These are phyloP conservation scores for Clepsis dumicolana DNA, from an alignment of 2,888 invertebrate species.

Conservation along the genomic window DNA sequence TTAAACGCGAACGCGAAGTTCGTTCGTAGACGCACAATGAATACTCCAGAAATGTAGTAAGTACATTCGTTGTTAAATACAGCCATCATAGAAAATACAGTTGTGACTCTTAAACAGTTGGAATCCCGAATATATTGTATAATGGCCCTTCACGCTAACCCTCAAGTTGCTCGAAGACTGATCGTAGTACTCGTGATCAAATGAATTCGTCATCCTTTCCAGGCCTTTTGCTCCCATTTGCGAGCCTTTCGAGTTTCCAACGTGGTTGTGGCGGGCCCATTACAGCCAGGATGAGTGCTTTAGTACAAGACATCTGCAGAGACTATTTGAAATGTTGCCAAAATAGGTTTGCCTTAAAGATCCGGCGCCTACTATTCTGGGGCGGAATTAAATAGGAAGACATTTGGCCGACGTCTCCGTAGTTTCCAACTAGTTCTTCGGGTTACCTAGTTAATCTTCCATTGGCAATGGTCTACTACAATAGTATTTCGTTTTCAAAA, in stretches of 20 bases:
- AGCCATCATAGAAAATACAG: too few species aligned
- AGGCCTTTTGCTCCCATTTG: not conserved
- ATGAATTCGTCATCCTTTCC: not conserved
- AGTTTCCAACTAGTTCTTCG: conserved; percentile 18
- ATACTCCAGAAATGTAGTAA: not conserved
- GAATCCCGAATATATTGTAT: not conserved
- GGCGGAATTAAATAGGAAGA: conserved; percentile 35
- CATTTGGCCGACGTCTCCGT: conserved; percentile 27
- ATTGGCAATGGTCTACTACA: conserved; percentile 5
- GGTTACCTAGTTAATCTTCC: conserved; percentile 7
- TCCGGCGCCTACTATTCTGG: conserved; percentile 44
- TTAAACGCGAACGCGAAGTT: too few species aligned
- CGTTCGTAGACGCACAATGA: too few species aligned
- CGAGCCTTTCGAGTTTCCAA: not conserved
- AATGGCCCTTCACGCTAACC: conserved; percentile 1
- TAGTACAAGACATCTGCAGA: conserved; percentile 57
- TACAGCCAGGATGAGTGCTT: conserved; percentile 3
- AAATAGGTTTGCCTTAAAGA: conserved; percentile 49
- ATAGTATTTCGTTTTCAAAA: not conserved
- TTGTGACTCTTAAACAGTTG: too few species aligned
- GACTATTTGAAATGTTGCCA: conserved; percentile 66
- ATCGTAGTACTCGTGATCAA: not conserved
- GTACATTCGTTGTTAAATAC: not conserved
- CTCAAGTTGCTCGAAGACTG: not conserved
- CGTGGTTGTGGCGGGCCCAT: conserved; percentile 2